A percentile compares a stretch with the other conserved stretches of the same genome.
These are phyloP conservation scores for Sphaerodactylus townsendi DNA, from an alignment of 2,113 vertebrate species.

Conservation along the genomic window DNA sequence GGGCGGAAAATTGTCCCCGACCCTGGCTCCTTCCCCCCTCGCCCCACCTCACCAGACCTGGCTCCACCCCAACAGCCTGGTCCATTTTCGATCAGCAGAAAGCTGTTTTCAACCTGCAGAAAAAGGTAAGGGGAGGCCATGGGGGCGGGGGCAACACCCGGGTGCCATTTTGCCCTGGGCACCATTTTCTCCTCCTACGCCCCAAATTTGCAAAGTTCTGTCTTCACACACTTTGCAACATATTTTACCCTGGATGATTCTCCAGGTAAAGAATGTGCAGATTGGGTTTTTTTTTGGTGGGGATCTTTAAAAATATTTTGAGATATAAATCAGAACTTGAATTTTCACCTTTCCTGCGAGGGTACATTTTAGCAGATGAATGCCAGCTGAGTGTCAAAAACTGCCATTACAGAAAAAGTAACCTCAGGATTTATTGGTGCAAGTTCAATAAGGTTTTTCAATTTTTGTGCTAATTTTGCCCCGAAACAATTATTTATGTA, in stretches of 20 bases:
- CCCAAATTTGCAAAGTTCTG: not conserved
- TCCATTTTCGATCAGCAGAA: no score
- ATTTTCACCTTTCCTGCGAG: not conserved
- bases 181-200: no score
- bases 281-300: not conserved
- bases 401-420: constrained; percentile 1
- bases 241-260: not conserved
- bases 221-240: not conserved
- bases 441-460: constrained; percentile 9
- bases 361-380: not conserved
- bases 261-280: not conserved
- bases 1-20: no score
- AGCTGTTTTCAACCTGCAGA: no score
- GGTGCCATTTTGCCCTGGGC: no score
- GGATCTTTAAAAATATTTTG: not conserved
- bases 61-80: no score
- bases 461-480: constrained; percentile 28
- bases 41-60: no score
- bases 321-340: not conserved
- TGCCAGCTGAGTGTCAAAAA: constrained; percentile 11
- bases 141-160: no score
- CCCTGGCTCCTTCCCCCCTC: no score
- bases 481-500: constrained; percentile 25
- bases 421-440: constrained; percentile 23
- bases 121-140: no score